These are phyloP conservation scores for Drosophila infuscata DNA, from an alignment of 2,888 invertebrate species.

Conservation along the genomic window DNA sequence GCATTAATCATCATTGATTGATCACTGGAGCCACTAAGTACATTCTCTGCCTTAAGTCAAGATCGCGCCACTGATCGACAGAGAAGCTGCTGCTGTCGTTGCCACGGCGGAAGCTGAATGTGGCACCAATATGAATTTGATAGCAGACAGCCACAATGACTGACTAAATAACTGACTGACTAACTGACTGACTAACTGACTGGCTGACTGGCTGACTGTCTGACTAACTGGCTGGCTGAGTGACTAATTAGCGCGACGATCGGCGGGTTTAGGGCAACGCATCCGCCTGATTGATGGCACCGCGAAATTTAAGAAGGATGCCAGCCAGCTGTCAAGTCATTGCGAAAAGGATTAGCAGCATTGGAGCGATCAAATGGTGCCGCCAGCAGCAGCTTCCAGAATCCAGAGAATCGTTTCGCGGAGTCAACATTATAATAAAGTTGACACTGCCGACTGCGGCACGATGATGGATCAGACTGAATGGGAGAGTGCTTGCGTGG, in stretches of 20 bases:
- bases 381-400: slow-evolving; percentile 70
- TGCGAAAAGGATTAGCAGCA: slow-evolving; percentile 83
- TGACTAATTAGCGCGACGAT: slow-evolving; percentile 81
- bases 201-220: slow-evolving; percentile 13
- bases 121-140: slow-evolving; percentile 40
- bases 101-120: slow-evolving; percentile 51
- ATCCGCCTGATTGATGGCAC: slow-evolving; percentile 84
- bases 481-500: slow-evolving; percentile 17
- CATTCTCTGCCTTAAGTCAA: slow-evolving; percentile 35
- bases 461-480: slow-evolving; percentile 80
- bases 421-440: slow-evolving; percentile 69
- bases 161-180: slow-evolving; percentile 20
- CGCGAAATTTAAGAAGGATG: slow-evolving; percentile 84
- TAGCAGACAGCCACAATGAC: slow-evolving; percentile 7
- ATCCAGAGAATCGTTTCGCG: slow-evolving; percentile 9
- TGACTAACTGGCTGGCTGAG: slow-evolving; percentile 46
- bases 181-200: slow-evolving; percentile 24
- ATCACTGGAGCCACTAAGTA: slow-evolving; percentile 77
- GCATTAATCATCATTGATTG: slow-evolving; percentile 82
- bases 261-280: slow-evolving; percentile 44
- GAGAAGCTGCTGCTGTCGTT: slow-evolving; percentile 12
- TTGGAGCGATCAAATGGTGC: slow-evolving; percentile 81
- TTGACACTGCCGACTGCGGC: slow-evolving; percentile 74
- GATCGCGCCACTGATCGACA: slow-evolving; percentile 56
- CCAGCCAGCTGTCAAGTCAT: slow-evolving; percentile 84